Evolutionary conservation across 1,140 invertebrate species (phyloP), one percentile per base, ranked within the genome.

Genomic region (Zaprionus taronus): DNA sequence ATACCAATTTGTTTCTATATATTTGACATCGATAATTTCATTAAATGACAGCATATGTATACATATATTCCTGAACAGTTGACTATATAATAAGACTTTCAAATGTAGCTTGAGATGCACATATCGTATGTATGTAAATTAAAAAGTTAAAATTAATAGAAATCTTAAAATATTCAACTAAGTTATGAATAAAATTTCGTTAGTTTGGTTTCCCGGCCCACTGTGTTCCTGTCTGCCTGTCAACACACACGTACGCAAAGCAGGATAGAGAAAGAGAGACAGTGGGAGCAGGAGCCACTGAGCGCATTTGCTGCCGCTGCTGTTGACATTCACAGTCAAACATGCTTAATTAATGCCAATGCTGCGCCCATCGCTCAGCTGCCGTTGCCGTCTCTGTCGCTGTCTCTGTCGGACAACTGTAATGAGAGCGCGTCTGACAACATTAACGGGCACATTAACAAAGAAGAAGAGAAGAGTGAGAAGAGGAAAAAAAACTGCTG

Each of bases 301-400:
- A 49, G 20, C 47, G 62, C 28, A 55, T 55, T 65, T 66, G 53
- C 64, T 66, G 41, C 64, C 56, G 41, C 26, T 56, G 87, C 83
- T 83, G 84, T 84, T 91, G 90, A 90, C 83, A 91, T 91, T 90
- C 83, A 71, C 87, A 87, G 85, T 87, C 84, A 90, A 91, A 91
- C 89, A 91, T 86, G 89, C 89, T 91, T 91, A 91, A 91, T 91
- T 91, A 91, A 91, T 91, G 87, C 83, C 87, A 84, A 79, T 57
- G 69, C 68, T 63, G 81, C 69, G 66, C 69, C 73, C 83, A 77
- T 87, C 74, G 69, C 57, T 62, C 84, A 71, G 62, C 66, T 15
- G 63, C 66, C 58, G 49, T 17, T 22, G 4, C 51, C 26, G 20
- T 22, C 34, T 4, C 64, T 5, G 14, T 58, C 17, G 36, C 36